Evolutionary conservation across 30 jellyfish, hydroid and myxozoan genomes (phyloP), one percentile per base, ranked within the genome.

Genomic region (Aurelia aurita): DNA sequence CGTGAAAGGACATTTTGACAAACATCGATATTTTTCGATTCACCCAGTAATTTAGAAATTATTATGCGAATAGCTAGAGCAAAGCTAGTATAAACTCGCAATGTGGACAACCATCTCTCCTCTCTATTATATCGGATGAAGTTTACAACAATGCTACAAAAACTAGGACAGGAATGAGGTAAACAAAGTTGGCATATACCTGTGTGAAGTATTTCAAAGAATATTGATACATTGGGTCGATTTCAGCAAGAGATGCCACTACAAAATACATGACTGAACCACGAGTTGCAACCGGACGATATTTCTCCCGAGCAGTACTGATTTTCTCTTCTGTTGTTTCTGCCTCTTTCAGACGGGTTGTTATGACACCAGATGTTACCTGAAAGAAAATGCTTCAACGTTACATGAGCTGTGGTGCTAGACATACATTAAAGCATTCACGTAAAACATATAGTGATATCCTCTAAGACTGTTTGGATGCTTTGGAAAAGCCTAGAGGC

Each of bases 251-350:
- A 12, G 97, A 93, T 13, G 98, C 98, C 54, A 93, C 98, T 0
- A 87, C 98, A 70, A 93, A 93, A 54, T 93, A 93, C 92, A 93
- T 74, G 68, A 93, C 98, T 1, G 98, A 93, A 53, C 98, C 98
- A 15, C 98, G 88, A 25, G 97, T 87, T 26, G 98, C 98, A n/a
- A 93, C 97, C 1, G 98, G 80, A 10, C 98, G 91, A 64, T 93
- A 93, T 61, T 93, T 93, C 87, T 93, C 98, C 25, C 98, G 96
- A 12, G 98, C 98, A 10, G 94, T 72, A 53, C 97, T 84, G 54
- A 93, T 93, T 81, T 86, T 80, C 90, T 93, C 97, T 74, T 93
- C 98, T 61, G 98, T 93, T 72, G 89, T 87, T 45, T 93, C 98
- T 72, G 98, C 97, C 84, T 93, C 98, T 49, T 79, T 93, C 65